A percentile compares a stretch with the other conserved stretches of the same genome.
Conservation (phyloP, 2,113 vertebrate genomes). For the Natator depressus region DNA sequence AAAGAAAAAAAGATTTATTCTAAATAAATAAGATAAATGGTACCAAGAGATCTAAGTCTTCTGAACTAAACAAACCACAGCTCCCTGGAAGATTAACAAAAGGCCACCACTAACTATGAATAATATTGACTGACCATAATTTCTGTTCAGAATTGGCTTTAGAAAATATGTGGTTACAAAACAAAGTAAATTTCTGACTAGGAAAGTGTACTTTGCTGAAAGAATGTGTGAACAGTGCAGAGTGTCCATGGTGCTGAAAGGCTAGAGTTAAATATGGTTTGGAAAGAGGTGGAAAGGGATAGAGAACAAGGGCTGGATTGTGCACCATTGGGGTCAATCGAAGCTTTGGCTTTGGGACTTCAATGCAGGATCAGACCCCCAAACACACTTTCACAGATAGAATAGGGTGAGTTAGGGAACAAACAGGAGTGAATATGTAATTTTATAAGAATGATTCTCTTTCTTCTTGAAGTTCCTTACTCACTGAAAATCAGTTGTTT, state of each 20-base stretch:
- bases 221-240: not conserved
- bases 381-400: fast-evolving
- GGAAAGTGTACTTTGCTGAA: not conserved
- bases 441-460: not conserved
- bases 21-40: not conserved
- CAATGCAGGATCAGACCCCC: not conserved
- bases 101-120: not conserved
- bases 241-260: not conserved
- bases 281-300: not conserved
- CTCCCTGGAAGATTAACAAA: not conserved
- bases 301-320: not conserved
- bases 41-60: not conserved
- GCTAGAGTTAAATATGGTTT: not conserved
- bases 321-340: not conserved
- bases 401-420: not conserved
- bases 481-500: fast-evolving
- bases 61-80: not conserved
- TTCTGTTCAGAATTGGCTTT: not conserved
- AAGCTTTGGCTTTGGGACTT: not conserved
- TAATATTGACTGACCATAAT: not conserved
- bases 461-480: fast-evolving
- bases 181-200: not conserved
- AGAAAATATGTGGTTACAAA: not conserved
- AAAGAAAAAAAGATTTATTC: not conserved
- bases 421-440: not conserved